A percentile compares a stretch with the other conserved stretches of the same genome.
Conservation (phyloP, 2,113 vertebrate species). For the Clinocottus analis region DNA sequence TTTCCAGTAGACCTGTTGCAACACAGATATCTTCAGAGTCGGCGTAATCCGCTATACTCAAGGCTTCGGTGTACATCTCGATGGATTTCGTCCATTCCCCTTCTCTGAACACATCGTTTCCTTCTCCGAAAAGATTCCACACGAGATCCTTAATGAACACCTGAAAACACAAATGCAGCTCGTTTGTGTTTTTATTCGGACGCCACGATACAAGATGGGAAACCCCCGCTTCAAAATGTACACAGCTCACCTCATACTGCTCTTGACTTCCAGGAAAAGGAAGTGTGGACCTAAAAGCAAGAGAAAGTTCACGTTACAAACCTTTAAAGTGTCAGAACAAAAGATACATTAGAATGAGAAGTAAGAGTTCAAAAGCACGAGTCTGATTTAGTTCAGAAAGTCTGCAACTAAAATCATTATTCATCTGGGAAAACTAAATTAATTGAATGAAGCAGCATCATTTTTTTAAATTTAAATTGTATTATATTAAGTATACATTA, state of each 20-base stretch:
- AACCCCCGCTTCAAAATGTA: background rate
- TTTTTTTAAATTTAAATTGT: no score
- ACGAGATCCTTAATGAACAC: conserved; percentile 93
- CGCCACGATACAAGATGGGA: background rate
- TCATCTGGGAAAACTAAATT: background rate
- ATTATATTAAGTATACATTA: background rate
- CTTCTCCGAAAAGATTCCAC: conserved; percentile 94
- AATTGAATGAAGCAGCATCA: background rate
- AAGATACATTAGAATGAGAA: background rate
- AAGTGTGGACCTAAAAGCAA: conserved; percentile 89
- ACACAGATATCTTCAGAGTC: conserved; percentile 92
- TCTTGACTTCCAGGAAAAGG: conserved; percentile 93
- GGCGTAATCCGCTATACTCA: conserved; percentile 94
- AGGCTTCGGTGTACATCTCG: conserved; percentile 93
- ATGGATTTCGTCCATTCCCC: conserved; percentile 89
- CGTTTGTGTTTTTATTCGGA: background rate
- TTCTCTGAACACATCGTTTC: conserved; percentile 93
- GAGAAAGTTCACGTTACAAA: background rate
- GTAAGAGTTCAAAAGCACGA: background rate
- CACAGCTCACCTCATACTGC: conserved; percentile 90
- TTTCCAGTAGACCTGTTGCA: conserved; percentile 87
- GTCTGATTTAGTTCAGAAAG: background rate
- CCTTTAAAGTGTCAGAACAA: background rate
- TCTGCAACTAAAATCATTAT: background rate
- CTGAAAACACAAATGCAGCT: conserved; percentile 72